Evolutionary conservation across 2,797 vertebrate species (phyloP).

Genomic region (Vespertilio murinus): DNA sequence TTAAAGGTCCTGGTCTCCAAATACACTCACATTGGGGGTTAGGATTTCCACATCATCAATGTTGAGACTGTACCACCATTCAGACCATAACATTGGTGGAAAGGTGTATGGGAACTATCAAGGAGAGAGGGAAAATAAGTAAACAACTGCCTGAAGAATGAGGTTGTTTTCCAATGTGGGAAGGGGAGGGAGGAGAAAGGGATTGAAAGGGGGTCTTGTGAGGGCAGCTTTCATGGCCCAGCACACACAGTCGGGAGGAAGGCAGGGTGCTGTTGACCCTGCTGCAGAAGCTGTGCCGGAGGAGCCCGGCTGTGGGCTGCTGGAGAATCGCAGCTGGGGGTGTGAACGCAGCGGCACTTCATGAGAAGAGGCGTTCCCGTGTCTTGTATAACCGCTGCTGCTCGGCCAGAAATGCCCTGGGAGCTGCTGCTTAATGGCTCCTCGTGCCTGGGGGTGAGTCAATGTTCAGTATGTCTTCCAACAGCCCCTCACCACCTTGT

Average conservation of each 20-base stretch:
- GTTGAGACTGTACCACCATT: neutral
- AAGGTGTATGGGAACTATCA: neutral
- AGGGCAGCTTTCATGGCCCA: neutral
- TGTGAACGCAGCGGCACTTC: neutral
- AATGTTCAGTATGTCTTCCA: neutral
- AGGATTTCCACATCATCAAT: neutral
- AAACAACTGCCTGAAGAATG: neutral
- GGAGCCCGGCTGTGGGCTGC: neutral
- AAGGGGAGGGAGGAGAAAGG: neutral
- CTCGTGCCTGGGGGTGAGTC: neutral
- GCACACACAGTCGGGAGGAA: neutral
- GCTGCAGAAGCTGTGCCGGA: neutral
- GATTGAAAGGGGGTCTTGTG: neutral
- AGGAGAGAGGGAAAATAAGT: neutral
- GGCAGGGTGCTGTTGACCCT: neutral
- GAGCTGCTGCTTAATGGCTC: neutral
- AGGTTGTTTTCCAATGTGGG: neutral
- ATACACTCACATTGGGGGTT: neutral
- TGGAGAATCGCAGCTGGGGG: neutral
- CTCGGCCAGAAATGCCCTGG: neutral
- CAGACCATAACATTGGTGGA: neutral
- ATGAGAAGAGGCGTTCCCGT: conserved; percentile 40
- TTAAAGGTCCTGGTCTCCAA: neutral
- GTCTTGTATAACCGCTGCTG: conserved; percentile 17
- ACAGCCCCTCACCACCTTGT: neutral